Evolutionary conservation across 2,113 vertebrate species (phyloP).

Genomic region (Pagrus major): DNA sequence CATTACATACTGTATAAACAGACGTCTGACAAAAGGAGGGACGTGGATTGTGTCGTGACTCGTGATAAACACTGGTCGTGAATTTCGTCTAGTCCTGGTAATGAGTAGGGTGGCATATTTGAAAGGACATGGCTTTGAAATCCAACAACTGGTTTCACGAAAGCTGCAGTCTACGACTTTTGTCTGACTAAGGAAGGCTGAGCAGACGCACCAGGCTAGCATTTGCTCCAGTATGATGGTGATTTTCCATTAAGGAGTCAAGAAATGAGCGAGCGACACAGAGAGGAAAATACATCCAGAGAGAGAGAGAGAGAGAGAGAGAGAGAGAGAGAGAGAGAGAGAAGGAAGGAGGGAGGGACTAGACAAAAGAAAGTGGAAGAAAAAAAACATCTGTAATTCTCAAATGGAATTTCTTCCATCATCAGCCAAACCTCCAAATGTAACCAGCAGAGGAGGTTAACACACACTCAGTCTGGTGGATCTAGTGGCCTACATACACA

Average conservation of each 20-base stretch:
- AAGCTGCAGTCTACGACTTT: slow-evolving; percentile 7
- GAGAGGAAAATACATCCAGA: too few species aligned
- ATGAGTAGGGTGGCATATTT: slow-evolving; percentile 13
- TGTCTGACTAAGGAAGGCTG: slow-evolving; percentile 23
- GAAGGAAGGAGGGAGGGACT: slow-evolving; percentile 64
- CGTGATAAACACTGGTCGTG: slow-evolving; percentile 32
- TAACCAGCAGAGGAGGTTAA: slow-evolving; percentile 68
- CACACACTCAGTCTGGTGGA: background rate
- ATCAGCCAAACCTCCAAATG: slow-evolving; percentile 76
- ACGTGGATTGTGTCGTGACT: slow-evolving; percentile 7
- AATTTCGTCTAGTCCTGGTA: slow-evolving; percentile 5
- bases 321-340: slow-evolving; percentile 15
- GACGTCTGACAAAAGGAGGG: slow-evolving; percentile 18
- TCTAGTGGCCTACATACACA: slow-evolving; percentile 9
- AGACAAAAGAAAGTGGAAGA: slow-evolving; percentile 81
- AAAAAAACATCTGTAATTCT: slow-evolving; percentile 80
- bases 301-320: slow-evolving; percentile 35
- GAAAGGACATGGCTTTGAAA: slow-evolving; percentile 11
- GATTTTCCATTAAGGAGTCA: slow-evolving; percentile 82
- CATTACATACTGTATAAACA: slow-evolving; percentile 20
- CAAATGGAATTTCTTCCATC: slow-evolving; percentile 85
- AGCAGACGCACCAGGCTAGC: slow-evolving; percentile 20
- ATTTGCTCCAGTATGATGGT: slow-evolving; percentile 72
- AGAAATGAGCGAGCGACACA: slow-evolving; percentile 44
- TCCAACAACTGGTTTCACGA: slow-evolving; percentile 1